Percentiles rank a stretch among this genome's conserved stretches.
Evolutionary conservation across 1,140 invertebrate species (phyloP).

Genomic region (Hypothenemus hampei): DNA sequence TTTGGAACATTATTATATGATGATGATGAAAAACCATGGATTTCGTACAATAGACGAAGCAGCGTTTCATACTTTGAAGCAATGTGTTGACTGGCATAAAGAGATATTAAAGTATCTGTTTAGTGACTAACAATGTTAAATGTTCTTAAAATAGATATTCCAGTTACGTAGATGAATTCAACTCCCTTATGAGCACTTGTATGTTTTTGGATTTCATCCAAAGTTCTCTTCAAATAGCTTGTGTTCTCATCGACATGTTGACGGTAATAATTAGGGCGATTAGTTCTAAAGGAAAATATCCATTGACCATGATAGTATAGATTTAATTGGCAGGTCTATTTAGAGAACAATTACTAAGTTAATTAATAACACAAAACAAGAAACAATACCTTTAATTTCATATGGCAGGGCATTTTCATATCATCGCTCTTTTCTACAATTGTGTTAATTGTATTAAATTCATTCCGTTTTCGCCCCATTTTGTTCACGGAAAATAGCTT

Average conservation of each 20-base stretch:
- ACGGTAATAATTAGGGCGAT: neutral
- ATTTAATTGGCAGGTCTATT: too few species aligned
- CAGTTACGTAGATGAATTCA: conserved; percentile 2
- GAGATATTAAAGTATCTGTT: too few species aligned
- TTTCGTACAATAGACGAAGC: too few species aligned
- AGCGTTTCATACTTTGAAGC: too few species aligned
- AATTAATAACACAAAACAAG: neutral
- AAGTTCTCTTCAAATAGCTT: conserved; percentile 8
- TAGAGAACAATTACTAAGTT: neutral
- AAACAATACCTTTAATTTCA: neutral
- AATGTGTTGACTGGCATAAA: too few species aligned
- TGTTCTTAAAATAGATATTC: too few species aligned
- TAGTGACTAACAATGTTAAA: too few species aligned
- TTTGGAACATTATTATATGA: neutral
- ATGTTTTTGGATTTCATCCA: conserved; percentile 11
- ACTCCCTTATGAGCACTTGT: conserved; percentile 1
- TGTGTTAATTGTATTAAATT: too few species aligned
- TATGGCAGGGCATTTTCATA: neutral
- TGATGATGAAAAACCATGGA: too few species aligned
- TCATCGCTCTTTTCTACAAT: neutral
- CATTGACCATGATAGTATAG: too few species aligned
- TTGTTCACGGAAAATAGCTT: too few species aligned
- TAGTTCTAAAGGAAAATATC: neutral
- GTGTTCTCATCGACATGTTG: conserved; percentile 1
- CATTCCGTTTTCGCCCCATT: too few species aligned